These are phyloP conservation scores for Agrotis clavis DNA, from an alignment of 2,888 invertebrate genomes.

Conservation along the genomic window DNA sequence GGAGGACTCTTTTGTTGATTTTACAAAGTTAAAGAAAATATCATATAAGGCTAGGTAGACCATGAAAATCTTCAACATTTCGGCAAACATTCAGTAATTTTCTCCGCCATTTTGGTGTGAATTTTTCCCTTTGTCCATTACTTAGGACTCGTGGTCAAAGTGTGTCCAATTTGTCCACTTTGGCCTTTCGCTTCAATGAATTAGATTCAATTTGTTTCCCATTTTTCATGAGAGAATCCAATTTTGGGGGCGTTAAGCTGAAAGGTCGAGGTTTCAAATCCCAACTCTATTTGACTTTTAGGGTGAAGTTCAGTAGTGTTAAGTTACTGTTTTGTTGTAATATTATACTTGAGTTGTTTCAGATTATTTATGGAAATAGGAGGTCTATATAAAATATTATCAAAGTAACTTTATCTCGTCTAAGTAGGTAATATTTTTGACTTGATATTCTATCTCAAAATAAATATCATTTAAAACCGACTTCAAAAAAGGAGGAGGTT, in stretches of 20 bases:
- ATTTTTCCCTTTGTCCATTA: constrained; percentile 18
- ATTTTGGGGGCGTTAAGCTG: constrained; percentile 22
- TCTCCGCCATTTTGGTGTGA: constrained; percentile 5
- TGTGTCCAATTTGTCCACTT: constrained; percentile 30
- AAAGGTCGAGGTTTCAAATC: constrained; percentile 35
- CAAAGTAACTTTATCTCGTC: not conserved
- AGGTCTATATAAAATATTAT: not conserved
- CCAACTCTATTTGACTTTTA: constrained; percentile 12
- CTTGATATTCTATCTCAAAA: not conserved
- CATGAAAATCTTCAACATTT: not conserved
- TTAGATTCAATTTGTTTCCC: constrained; percentile 28
- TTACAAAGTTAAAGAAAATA: not conserved
- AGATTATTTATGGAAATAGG: constrained; percentile 1
- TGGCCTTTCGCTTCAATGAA: constrained; percentile 23
- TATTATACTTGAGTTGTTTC: not conserved
- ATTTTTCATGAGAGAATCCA: constrained; percentile 15
- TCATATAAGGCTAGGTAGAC: not conserved
- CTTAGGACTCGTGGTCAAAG: constrained; percentile 6
- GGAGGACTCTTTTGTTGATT: too few relatives aligned
- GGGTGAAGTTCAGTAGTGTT: not conserved
- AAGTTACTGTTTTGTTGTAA: constrained; percentile 7
- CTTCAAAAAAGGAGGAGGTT: too few relatives aligned
- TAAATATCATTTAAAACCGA: not conserved
- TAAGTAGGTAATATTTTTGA: too few relatives aligned
- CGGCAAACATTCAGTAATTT: not conserved